A percentile compares a stretch with the other conserved stretches of the same genome.
phyloP scores from a whole-genome alignment of 2,113 vertebrate genomes.

The Sphaerodactylus townsendi region DNA sequence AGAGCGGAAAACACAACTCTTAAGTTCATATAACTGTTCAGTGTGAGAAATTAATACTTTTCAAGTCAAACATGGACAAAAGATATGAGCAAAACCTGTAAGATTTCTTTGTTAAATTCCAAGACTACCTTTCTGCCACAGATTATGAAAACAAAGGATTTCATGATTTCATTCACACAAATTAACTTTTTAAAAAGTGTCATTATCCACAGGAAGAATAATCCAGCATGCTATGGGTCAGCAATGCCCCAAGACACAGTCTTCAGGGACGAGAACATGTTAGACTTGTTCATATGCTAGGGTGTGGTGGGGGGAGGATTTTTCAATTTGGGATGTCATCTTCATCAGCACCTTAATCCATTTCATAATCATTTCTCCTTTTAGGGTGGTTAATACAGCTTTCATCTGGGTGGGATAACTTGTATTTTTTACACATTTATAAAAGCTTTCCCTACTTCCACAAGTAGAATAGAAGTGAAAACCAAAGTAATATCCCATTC shows the following conservation, averaged over 20 bases:
- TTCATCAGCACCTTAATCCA: not conserved
- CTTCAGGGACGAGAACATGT: not conserved
- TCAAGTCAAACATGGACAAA: not conserved
- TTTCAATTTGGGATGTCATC: not conserved
- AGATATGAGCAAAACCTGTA: not conserved
- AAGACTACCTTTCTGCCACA: not conserved
- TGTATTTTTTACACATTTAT: not conserved
- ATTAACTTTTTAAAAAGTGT: too few relatives aligned
- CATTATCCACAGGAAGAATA: not conserved
- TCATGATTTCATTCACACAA: not conserved
- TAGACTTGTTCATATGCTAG: not conserved
- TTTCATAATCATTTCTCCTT: not conserved
- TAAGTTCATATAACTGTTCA: constrained; percentile 21
- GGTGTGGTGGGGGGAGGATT: too few relatives aligned
- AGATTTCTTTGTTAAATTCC: not conserved
- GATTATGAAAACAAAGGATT: not conserved
- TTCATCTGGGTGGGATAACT: not conserved
- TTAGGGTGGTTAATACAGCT: not conserved
- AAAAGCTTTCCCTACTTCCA: not conserved
- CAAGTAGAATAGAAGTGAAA: not conserved
- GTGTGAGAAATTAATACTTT: constrained; percentile 22
- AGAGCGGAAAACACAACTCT: constrained; percentile 49
- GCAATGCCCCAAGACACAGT: not conserved
- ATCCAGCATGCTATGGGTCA: not conserved
- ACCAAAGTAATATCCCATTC: not conserved